These are phyloP conservation scores for Andrena chrysosceles DNA, from an alignment of 2,888 invertebrate genomes.

Conservation along the genomic window DNA sequence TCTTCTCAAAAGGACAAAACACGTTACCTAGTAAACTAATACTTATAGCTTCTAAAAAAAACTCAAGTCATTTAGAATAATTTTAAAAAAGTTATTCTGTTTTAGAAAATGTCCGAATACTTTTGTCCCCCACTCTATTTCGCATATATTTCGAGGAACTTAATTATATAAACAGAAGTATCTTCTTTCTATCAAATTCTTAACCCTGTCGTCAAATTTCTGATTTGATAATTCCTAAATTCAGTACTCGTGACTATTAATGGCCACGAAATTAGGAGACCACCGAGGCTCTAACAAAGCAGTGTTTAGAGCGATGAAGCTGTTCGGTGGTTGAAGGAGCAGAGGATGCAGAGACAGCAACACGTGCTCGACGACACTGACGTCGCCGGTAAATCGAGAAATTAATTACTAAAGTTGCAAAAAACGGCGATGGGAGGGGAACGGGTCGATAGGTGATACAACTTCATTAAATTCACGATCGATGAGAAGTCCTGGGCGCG, in stretches of 20 bases:
- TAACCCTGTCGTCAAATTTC: neutral
- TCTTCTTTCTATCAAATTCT: neutral
- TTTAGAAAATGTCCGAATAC: too few species aligned
- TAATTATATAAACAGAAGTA: neutral
- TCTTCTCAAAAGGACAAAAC: too few species aligned
- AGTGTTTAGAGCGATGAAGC: neutral
- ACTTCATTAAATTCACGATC: conserved; percentile 61
- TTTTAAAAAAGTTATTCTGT: too few species aligned
- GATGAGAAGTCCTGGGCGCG: conserved; percentile 48
- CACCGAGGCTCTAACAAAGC: neutral
- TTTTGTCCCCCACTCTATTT: too few species aligned
- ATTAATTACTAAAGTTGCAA: conserved; percentile 59
- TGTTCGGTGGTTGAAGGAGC: neutral
- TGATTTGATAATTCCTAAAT: neutral
- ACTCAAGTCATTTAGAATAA: too few species aligned
- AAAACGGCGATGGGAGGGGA: conserved; percentile 22
- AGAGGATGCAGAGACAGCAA: conserved; percentile 2
- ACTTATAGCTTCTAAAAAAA: too few species aligned
- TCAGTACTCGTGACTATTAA: neutral
- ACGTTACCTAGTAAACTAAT: too few species aligned
- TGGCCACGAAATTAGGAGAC: too few species aligned
- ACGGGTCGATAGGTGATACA: conserved; percentile 53
- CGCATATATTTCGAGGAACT: neutral
- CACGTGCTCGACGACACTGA: conserved; percentile 33
- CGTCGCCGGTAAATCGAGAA: conserved; percentile 47